phyloP scores from a whole-genome alignment of 2,113 vertebrate genomes.

The Ginglymostoma cirratum region DNA sequence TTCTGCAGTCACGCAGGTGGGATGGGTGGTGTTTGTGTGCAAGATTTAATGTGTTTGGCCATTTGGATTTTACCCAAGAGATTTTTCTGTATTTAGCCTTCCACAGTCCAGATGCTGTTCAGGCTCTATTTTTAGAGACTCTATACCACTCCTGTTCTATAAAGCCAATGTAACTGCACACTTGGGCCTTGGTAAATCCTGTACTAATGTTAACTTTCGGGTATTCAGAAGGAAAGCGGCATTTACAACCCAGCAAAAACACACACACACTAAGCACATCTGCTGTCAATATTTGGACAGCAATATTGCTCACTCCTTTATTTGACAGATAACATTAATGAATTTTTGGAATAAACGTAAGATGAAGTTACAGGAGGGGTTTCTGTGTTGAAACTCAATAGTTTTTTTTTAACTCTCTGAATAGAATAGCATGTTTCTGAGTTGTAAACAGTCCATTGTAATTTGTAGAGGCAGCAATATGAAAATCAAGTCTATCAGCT shows the following conservation, averaged over 20 bases:
- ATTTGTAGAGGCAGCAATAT: not conserved
- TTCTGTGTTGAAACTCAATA: not conserved
- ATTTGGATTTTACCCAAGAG: not conserved
- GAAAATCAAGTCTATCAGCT: too few relatives aligned
- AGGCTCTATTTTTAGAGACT: conserved; percentile 10
- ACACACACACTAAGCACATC: not conserved
- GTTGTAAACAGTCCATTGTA: not conserved
- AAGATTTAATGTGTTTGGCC: not conserved
- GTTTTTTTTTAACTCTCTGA: not conserved
- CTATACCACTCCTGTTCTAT: not conserved
- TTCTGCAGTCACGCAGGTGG: not conserved
- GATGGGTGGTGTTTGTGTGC: not conserved
- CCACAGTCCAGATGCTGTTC: not conserved
- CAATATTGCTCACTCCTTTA: not conserved
- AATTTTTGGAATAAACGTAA: not conserved
- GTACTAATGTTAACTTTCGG: conserved; percentile 25
- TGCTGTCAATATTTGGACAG: conserved; percentile 26
- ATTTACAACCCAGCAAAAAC: not conserved
- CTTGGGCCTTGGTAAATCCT: conserved; percentile 12
- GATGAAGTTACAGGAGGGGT: not conserved
- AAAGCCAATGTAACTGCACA: not conserved
- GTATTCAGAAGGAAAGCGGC: not conserved
- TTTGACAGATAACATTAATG: not conserved
- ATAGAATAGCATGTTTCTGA: not conserved
- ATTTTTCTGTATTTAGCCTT: not conserved